These are phyloP conservation scores for Darevskia mixta DNA, from an alignment of 2,797 vertebrate species.

Conservation along the genomic window DNA sequence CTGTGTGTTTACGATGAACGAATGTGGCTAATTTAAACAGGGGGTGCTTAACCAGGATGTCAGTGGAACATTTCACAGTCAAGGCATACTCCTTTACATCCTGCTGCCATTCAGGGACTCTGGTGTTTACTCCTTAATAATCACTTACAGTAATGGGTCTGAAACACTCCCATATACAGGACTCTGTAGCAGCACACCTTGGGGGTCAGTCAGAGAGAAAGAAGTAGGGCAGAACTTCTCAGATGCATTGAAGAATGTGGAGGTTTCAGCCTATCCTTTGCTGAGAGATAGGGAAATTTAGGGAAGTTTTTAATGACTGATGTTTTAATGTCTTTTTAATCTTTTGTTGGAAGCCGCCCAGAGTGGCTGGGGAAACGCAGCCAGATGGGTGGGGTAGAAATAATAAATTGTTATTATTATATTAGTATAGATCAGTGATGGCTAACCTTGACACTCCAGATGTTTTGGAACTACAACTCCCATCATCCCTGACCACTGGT, in stretches of 20 bases:
- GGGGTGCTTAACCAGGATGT: conserved; percentile 61
- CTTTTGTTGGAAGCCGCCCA: too few relatives aligned
- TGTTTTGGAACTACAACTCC: too few relatives aligned
- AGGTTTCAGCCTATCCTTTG: background rate
- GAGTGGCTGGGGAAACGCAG: too few relatives aligned
- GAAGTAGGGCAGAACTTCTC: fast-evolving
- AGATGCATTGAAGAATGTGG: background rate
- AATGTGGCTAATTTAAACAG: conserved; percentile 70
- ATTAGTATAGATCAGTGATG: too few relatives aligned
- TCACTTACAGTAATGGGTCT: conserved; percentile 30
- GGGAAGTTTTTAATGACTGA: too few relatives aligned
- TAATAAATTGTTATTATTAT: background rate
- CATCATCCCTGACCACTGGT: too few relatives aligned
- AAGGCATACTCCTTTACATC: conserved; percentile 51
- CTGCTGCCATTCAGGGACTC: conserved; percentile 37
- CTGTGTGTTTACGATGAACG: conserved; percentile 70
- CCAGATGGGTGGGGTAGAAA: too few relatives aligned
- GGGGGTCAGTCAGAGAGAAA: background rate
- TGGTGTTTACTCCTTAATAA: conserved; percentile 32
- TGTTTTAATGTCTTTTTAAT: too few relatives aligned
- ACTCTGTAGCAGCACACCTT: conserved; percentile 16
- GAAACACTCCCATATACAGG: background rate
- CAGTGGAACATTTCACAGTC: conserved; percentile 65
- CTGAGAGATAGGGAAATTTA: background rate
- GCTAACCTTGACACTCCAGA: too few relatives aligned